These are phyloP conservation scores for Caenorhabditis imperialis DNA, from an alignment of 2,888 invertebrate genomes.

Conservation along the genomic window DNA sequence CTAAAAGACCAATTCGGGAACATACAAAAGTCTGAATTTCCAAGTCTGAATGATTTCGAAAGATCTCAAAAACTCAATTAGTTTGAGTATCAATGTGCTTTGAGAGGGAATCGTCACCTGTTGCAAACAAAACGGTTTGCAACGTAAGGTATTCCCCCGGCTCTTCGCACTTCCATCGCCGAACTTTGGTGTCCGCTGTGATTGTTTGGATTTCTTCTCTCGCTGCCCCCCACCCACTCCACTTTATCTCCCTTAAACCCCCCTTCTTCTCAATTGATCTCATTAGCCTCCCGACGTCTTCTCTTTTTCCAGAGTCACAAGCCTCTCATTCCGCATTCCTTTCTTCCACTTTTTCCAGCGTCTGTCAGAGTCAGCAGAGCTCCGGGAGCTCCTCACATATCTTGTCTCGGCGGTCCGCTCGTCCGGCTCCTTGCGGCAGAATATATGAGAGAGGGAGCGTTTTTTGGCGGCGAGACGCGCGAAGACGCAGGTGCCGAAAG, in stretches of 20 bases:
- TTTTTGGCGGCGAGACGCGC: conserved; percentile 40
- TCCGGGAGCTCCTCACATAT: background rate
- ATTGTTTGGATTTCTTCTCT: conserved; percentile 3
- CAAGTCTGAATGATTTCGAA: no score
- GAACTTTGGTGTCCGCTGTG: conserved; percentile 1
- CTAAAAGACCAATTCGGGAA: no score
- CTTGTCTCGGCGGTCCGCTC: background rate
- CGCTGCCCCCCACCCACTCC: background rate
- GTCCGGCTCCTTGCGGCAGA: conserved; percentile 1
- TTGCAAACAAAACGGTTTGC: no score
- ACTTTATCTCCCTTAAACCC: conserved; percentile 13
- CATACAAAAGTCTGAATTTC: no score
- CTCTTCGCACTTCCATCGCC: background rate
- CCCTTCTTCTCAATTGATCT: conserved; percentile 38
- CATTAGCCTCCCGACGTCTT: conserved; percentile 41
- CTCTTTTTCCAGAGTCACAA: background rate
- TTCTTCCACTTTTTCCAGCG: background rate
- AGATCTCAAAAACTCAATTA: no score
- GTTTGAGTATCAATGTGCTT: no score
- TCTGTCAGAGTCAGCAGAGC: background rate
- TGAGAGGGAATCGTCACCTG: no score
- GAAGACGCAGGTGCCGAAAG: conserved; percentile 48
- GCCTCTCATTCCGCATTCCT: conserved; percentile 1
- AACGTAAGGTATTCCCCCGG: no score
- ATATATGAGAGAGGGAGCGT: conserved; percentile 1